A percentile compares a stretch with the other conserved stretches of the same genome.
These are phyloP conservation scores for Sinocyclocheilus maitianheensis DNA, from an alignment of 2,113 vertebrate species.

Conservation along the genomic window DNA sequence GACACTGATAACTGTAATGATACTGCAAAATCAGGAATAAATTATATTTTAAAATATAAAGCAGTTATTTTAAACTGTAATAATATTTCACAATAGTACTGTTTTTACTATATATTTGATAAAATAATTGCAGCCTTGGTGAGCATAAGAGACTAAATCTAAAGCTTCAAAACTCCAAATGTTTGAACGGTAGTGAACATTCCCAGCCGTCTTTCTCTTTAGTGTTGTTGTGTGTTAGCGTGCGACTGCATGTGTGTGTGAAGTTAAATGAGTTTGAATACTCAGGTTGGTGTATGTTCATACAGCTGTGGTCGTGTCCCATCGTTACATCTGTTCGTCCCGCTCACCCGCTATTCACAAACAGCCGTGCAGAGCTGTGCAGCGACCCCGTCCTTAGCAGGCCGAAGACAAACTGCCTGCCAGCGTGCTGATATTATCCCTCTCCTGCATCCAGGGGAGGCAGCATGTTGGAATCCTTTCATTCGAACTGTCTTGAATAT, in stretches of 20 bases:
- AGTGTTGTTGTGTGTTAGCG: conserved; percentile 59
- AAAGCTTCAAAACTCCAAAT: no score
- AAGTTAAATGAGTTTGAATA: conserved; percentile 65
- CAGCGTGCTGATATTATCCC: conserved; percentile 79
- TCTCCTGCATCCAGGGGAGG: conserved; percentile 59
- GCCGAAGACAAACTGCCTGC: conserved; percentile 84
- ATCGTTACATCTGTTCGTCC: conserved; percentile 27
- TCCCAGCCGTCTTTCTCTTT: conserved; percentile 50
- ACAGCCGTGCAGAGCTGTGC: conserved; percentile 70
- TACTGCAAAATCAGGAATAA: neutral
- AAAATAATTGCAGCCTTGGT: neutral
- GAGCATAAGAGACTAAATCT: neutral
- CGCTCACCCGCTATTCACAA: conserved; percentile 70
- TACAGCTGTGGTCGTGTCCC: conserved; percentile 39
- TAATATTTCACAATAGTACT: neutral
- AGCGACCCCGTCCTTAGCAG: conserved; percentile 76
- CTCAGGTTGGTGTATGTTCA: conserved; percentile 61
- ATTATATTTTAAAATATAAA: neutral
- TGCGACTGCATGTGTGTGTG: conserved; percentile 18
- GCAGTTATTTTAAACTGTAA: neutral
- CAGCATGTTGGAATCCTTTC: conserved; percentile 77
- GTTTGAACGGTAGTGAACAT: neutral
- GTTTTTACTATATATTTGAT: neutral
- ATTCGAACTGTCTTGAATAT: conserved; percentile 85
- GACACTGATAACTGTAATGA: neutral